phyloP scores from a whole-genome alignment of 1,140 invertebrate species.

The Dendrolimus kikuchii region DNA sequence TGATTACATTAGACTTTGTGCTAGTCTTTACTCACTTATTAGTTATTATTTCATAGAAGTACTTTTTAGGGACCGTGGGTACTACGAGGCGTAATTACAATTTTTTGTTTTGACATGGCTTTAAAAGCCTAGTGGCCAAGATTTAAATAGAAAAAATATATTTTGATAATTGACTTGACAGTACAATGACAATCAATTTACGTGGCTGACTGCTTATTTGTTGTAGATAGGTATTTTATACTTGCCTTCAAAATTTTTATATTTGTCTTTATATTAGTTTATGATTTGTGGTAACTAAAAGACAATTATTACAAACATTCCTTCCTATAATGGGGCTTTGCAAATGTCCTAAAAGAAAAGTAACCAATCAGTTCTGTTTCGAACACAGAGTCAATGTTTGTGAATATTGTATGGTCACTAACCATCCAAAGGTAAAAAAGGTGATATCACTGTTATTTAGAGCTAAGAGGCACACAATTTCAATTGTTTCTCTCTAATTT shows the following conservation, averaged over 20 bases:
- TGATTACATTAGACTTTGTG: too few species aligned
- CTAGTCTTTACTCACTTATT: too few species aligned
- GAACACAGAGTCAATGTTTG: conserved; percentile 99
- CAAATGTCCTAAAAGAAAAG: conserved; percentile 96
- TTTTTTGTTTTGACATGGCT: too few species aligned
- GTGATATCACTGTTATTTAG: conserved; percentile 3
- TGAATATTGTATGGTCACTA: conserved; percentile 96
- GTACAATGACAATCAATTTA: conserved; percentile 33
- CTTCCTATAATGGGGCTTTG: conserved; percentile 89
- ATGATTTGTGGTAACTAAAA: conserved; percentile 5
- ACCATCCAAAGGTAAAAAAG: conserved; percentile 90
- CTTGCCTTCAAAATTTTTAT: background rate
- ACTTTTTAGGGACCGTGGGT: too few species aligned
- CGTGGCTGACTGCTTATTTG: conserved; percentile 39
- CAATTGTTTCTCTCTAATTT: conserved; percentile 12
- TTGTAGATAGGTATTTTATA: conserved; percentile 10
- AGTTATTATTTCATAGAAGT: too few species aligned
- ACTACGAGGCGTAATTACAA: too few species aligned
- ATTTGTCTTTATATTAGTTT: conserved; percentile 3
- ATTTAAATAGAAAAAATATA: too few species aligned
- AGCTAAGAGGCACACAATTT: conserved; percentile 7
- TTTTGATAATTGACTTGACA: background rate
- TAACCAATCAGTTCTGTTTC: conserved; percentile 99
- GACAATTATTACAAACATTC: conserved; percentile 8
- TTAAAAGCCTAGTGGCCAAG: too few species aligned